Base-by-base conservation (phyloP, 2,113 vertebrate genomes). In the Clupea harengus region DNA sequence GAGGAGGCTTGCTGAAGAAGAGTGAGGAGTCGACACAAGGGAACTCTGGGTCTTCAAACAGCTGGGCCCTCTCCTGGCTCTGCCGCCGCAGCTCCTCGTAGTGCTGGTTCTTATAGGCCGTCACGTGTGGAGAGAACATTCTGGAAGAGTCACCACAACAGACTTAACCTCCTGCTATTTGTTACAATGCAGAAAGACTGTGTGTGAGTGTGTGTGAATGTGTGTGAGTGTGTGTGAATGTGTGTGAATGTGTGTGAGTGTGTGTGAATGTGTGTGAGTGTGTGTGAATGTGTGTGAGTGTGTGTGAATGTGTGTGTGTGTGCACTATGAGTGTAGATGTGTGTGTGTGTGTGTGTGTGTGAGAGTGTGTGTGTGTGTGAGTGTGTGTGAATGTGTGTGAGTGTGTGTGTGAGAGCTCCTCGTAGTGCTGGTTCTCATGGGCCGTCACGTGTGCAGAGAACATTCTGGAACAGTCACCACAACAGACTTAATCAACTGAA, bases 21-120 rank as follows among this genome's bases (percentile, higher is more conserved):
- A 99, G 91, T 1, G 98, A 99, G 47, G 93, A 86, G 17, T 96
- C 93, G 0, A 85, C 94, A 18, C 97, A 95, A 83, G 96, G 96
- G 52, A 99, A 99, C 78, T 97, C 96, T 0, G 97, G 93, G 52
- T 99, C 97, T 89, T 97, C 95, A 0, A 99, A 99, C 83, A 99
- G 95, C 13, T 0, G 91, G 8, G 95, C 93, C 84, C 93, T 90
- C 82, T 92, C 93, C 80, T 95, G 85, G 82, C 96, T 97, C 60
- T 94, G 91, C 17, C 17, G 92, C 92, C 96, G 98, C 91, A 99
- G 94, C 3, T 95, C 92, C 0, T 88, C 83, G 57, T 98, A 99
- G 85, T 93, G 93, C 92, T 99, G 98, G 44, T 94, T 95, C 87
- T 94, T 96, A 92, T 96, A 96, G 2, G 93, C 88, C 0, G 88